Base-by-base conservation (phyloP, 1,140 invertebrate species). In the Tribolium madens region DNA sequence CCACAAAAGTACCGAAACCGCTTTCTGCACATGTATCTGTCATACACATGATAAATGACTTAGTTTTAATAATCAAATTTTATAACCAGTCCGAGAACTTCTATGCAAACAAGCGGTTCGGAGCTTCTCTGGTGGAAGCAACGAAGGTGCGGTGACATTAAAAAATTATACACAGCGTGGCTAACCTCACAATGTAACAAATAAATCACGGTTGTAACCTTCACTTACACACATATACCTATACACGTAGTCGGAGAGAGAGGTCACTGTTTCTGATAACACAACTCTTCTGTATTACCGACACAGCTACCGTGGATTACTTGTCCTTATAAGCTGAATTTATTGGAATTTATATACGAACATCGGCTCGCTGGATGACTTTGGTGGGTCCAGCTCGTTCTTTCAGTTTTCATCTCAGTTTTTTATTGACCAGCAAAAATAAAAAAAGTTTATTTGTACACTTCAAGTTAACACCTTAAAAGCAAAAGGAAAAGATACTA, bases 221-320 rank as follows among this genome's bases (percentile, higher is more conserved):
- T 71, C 47, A 48, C 3, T 47, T 71, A 71, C 69, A 71, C 57
- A 64, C 47, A 71, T 52, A 71, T 52, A n/a, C n/a, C n/a, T n/a
- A 46, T 47, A 70, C 64, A 21, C 64, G 12, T 42, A 52, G 47
- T 31, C 69, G 17, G 57, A 64, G 57, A 64, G 57, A 64, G 50
- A 50, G 76, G 74, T 72, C 72, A 72, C 69, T 75, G 73, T 72
- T 73, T 53, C 77, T 47, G 72, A 78, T 75, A 78, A 75, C 72
- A 68, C 52, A 57, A 36, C 60, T 70, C 57, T 70, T 46, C 79
- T 53, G 76, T 77, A 74, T 77, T 74, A 79, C 72, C 72, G 78
- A 79, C 76, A 73, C 76, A 48, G 76, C 79, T 80, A 78, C 76
- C 78, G 76, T 80, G 76, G 79, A 80, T 80, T 80, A 80, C 75